A percentile compares a stretch with the other conserved stretches of the same genome.
phyloP scores from a whole-genome alignment of 2,797 vertebrate species.

The Lepilemur septentrionalis region DNA sequence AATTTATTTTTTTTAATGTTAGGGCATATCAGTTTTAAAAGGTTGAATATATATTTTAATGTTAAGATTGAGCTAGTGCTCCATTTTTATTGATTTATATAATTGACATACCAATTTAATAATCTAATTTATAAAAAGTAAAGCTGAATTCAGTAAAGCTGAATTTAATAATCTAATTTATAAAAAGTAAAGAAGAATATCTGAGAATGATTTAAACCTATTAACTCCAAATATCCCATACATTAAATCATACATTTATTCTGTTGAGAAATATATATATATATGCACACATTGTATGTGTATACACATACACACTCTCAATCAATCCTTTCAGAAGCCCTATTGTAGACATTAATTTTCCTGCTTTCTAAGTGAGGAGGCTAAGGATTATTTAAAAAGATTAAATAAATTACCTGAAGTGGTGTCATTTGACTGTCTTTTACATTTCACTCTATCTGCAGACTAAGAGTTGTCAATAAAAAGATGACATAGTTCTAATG shows the following conservation, averaged over 20 bases:
- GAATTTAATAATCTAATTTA: neutral
- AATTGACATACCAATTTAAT: neutral
- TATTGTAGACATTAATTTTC: neutral
- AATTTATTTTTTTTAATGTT: neutral
- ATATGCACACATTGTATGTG: neutral
- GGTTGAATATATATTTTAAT: neutral
- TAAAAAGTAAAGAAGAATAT: neutral
- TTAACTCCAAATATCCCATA: neutral
- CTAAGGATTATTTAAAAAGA: neutral
- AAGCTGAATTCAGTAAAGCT: too few species aligned
- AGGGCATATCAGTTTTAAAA: neutral
- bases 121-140: neutral
- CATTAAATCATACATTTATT: neutral
- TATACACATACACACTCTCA: neutral
- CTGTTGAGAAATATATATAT: neutral
- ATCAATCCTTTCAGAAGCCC: neutral
- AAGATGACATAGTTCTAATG: neutral
- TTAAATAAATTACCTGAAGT: neutral
- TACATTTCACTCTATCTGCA: neutral
- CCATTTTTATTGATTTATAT: constrained; percentile 16
- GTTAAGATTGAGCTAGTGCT: neutral
- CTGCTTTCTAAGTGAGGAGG: neutral
- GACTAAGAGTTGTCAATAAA: neutral
- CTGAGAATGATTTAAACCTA: neutral
- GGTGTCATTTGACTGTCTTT: neutral